phyloP scores from a whole-genome alignment of 2,797 vertebrate species.

The Aselliscus stoliczkanus region DNA sequence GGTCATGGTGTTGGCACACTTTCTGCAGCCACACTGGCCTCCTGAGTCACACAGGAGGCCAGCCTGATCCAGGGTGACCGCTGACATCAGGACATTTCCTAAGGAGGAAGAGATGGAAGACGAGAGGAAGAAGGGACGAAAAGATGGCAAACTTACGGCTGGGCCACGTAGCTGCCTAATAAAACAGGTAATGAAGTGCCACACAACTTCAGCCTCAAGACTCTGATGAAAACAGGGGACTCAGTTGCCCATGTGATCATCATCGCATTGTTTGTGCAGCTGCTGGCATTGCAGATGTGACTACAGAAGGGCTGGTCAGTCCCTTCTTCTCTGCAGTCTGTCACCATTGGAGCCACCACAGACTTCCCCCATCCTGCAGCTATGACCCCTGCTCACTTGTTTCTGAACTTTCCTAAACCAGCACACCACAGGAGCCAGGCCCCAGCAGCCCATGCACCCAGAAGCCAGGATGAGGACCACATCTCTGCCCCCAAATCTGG shows the following conservation, averaged over 20 bases:
- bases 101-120: not conserved
- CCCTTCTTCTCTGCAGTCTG: not conserved
- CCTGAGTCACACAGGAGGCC: not conserved
- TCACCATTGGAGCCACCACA: not conserved
- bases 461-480: not conserved
- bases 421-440: not conserved
- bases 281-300: not conserved
- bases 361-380: not conserved
- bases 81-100: not conserved
- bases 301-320: not conserved
- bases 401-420: not conserved
- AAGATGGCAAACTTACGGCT: no score
- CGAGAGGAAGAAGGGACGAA: not conserved
- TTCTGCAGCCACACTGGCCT: not conserved
- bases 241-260: accelerated
- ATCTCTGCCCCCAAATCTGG: not conserved
- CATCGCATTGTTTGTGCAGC: not conserved
- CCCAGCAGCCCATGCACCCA: accelerated
- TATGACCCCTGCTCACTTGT: not conserved
- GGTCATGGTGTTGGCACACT: not conserved
- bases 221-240: not conserved
- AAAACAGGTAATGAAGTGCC: not conserved
- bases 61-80: not conserved
- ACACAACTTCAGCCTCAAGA: not conserved
- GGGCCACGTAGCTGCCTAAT: not conserved